A percentile compares a stretch with the other conserved stretches of the same genome.
Conservation (phyloP, 1,140 invertebrate species). For the Hirudo medicinalis region DNA sequence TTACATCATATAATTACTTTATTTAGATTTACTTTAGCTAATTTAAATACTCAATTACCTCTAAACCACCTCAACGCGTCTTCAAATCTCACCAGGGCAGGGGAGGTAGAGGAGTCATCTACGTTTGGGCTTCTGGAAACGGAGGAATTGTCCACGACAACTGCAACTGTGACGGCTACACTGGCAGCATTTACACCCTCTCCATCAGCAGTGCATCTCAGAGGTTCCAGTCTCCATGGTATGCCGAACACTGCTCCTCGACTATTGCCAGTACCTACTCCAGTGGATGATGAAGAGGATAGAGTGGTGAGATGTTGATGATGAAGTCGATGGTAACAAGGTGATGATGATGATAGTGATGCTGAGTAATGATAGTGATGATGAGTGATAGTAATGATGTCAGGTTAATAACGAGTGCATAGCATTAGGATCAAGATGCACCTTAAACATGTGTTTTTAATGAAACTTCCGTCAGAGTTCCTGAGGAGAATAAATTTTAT, state of each 20-base stretch:
- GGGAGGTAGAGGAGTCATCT: slow-evolving; percentile 91
- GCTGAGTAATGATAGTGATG: neutral
- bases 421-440: no score
- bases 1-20: no score
- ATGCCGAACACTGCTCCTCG: slow-evolving; percentile 90
- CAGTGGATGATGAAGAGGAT: slow-evolving; percentile 57
- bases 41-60: no score
- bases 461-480: no score
- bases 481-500: no score
- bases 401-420: no score
- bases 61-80: no score
- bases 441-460: no score
- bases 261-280: slow-evolving; percentile 90
- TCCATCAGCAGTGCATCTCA: slow-evolving; percentile 94
- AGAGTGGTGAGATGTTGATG: slow-evolving; percentile 30
- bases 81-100: slow-evolving; percentile 53
- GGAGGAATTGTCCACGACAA: slow-evolving; percentile 83
- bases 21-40: no score
- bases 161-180: slow-evolving; percentile 82
- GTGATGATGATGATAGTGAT: neutral
- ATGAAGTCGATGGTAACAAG: neutral
- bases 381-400: neutral
- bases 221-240: slow-evolving; percentile 62
- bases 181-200: slow-evolving; percentile 89
- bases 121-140: slow-evolving; percentile 98